These are phyloP conservation scores for Athene noctua DNA, from an alignment of 2,113 vertebrate genomes.

Conservation along the genomic window DNA sequence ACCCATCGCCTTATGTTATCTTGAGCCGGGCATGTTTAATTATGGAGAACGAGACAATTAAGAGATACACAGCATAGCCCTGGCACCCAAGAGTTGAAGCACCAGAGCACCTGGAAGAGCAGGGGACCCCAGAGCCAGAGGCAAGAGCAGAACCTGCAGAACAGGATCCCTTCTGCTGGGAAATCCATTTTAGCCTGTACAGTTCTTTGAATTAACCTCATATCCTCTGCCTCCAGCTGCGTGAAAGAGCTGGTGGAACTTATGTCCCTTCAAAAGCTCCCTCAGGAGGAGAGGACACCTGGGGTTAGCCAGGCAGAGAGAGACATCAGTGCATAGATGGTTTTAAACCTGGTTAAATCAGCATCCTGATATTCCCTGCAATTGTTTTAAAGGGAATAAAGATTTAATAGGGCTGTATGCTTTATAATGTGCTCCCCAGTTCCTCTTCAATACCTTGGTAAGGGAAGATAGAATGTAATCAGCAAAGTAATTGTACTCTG, in stretches of 20 bases:
- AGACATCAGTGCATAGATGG: background rate
- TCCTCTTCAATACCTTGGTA: slow-evolving; percentile 53
- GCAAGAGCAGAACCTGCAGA: background rate
- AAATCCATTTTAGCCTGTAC: background rate
- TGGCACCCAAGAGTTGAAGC: background rate
- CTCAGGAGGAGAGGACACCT: background rate
- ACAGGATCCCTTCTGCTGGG: background rate
- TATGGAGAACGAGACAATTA: background rate
- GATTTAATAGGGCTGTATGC: slow-evolving; percentile 48
- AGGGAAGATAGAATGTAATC: slow-evolving; percentile 59
- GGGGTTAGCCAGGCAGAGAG: background rate
- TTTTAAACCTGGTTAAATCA: background rate
- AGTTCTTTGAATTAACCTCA: background rate
- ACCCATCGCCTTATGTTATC: background rate
- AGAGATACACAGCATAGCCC: background rate
- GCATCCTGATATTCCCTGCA: background rate
- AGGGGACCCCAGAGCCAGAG: background rate
- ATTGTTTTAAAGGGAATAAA: slow-evolving; percentile 53
- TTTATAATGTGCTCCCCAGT: slow-evolving; percentile 45
- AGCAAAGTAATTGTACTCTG: slow-evolving; percentile 15
- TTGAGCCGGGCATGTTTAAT: background rate
- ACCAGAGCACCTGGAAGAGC: background rate
- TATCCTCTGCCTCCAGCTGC: background rate
- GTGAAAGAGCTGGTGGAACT: background rate
- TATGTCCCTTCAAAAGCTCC: background rate